Conservation (phyloP, 2,888 invertebrate genomes). For the Perizoma flavofasciatum region DNA sequence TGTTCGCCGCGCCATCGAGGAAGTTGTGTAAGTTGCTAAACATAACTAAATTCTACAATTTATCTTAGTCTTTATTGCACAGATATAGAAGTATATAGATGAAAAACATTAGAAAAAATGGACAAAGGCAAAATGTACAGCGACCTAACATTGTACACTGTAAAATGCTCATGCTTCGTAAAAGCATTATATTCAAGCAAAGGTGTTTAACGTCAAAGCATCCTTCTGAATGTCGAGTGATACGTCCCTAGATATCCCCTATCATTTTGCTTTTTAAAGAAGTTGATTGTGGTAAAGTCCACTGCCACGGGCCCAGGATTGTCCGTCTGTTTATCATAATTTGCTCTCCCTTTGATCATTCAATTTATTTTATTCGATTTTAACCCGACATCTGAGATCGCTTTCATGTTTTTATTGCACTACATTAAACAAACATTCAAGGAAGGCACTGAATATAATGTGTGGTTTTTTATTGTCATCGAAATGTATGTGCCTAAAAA, state of each 20-base stretch:
- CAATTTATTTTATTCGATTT: constrained; percentile 37
- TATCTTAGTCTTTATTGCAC: too few relatives aligned
- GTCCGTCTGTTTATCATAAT: constrained; percentile 37
- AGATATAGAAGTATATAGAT: too few relatives aligned
- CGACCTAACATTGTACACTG: too few relatives aligned
- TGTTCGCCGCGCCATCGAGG: too few relatives aligned
- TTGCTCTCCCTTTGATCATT: constrained; percentile 41
- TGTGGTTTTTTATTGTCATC: too few relatives aligned
- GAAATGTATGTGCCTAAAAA: too few relatives aligned
- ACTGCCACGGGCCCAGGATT: constrained; percentile 34
- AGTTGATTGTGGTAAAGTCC: constrained; percentile 29
- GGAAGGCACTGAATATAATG: too few relatives aligned
- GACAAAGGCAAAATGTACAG: too few relatives aligned
- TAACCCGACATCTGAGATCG: constrained; percentile 20
- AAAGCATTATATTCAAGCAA: not conserved
- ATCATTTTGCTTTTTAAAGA: constrained; percentile 6
- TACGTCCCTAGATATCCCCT: not conserved
- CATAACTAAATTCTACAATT: too few relatives aligned
- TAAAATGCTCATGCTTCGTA: too few relatives aligned
- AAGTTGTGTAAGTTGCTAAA: too few relatives aligned
- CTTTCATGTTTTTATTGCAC: constrained; percentile 34
- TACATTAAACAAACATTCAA: not conserved
- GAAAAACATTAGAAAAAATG: too few relatives aligned
- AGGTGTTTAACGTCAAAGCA: constrained; percentile 1
- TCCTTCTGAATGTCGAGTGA: not conserved